These are phyloP conservation scores for Oithona nana DNA, from an alignment of 2,888 invertebrate genomes.

Conservation along the genomic window DNA sequence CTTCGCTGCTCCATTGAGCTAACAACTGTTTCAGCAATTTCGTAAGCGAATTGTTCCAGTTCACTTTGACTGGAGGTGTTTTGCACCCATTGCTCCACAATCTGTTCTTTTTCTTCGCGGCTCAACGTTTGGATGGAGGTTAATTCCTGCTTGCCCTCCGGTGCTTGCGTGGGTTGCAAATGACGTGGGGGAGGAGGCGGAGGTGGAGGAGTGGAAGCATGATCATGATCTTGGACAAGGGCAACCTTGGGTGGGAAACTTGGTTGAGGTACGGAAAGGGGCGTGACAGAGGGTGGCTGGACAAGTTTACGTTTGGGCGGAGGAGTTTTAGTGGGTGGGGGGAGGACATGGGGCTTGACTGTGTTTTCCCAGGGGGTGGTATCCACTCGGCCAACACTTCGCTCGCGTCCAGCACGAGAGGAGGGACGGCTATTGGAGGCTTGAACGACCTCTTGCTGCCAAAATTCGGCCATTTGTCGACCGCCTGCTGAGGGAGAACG, in stretches of 20 bases:
- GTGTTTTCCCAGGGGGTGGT: slow-evolving; percentile 1
- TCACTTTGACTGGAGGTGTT: not conserved
- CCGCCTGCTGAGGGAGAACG: not conserved
- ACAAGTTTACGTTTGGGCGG: not conserved
- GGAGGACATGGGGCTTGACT: not conserved
- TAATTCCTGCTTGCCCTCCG: not conserved
- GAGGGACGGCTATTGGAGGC: not conserved
- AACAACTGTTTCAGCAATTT: slow-evolving; percentile 6
- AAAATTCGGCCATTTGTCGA: not conserved
- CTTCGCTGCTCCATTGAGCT: slow-evolving; percentile 6
- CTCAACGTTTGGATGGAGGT: not conserved
- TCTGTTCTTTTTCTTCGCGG: not conserved
- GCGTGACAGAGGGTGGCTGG: no score
- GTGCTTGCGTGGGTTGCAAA: not conserved
- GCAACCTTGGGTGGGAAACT: not conserved
- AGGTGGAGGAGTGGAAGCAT: not conserved
- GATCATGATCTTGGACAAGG: not conserved
- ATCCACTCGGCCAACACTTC: not conserved
- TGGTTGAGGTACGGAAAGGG: no score
- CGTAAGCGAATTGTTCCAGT: slow-evolving; percentile 5
- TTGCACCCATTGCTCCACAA: slow-evolving; percentile 4
- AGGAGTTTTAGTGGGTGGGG: not conserved
- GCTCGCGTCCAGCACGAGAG: not conserved
- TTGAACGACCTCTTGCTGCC: not conserved
- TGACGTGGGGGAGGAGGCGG: not conserved